Percentiles rank a stretch among this genome's conserved stretches.
Conservation (phyloP, 2,113 vertebrate species). For the Tragulus kanchil region DNA sequence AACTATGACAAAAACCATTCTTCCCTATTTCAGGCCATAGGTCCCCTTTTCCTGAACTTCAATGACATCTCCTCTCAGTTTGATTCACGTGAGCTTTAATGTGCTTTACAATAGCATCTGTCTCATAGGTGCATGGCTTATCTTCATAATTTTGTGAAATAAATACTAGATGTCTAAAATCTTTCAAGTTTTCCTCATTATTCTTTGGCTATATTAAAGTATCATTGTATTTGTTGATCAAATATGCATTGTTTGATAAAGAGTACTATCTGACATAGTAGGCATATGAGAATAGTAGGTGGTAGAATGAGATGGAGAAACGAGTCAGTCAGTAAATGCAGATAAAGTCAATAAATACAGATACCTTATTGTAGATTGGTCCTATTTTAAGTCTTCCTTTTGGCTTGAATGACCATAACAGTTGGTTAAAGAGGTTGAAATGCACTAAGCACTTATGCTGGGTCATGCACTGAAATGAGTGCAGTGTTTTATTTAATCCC, state of each 20-base stretch:
- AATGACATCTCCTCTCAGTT: not conserved
- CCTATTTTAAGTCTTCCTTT: not conserved
- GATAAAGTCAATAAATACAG: not conserved
- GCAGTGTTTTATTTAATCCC: slow-evolving; percentile 30
- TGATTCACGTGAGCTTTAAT: not conserved
- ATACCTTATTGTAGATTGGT: not conserved
- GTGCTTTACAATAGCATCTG: not conserved
- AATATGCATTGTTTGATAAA: slow-evolving; percentile 41
- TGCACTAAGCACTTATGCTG: not conserved
- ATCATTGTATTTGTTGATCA: not conserved
- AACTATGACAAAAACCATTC: not conserved
- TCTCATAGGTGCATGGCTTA: not conserved
- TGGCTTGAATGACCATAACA: not conserved
- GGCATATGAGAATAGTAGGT: too few relatives aligned
- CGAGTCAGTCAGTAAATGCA: too few relatives aligned
- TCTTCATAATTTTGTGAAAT: not conserved
- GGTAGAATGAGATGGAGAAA: not conserved
- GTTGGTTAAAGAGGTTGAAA: not conserved
- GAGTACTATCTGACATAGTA: not conserved
- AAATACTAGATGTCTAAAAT: not conserved
- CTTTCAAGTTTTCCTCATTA: not conserved
- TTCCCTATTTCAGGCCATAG: not conserved
- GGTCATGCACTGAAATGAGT: not conserved
- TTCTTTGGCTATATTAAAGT: not conserved
- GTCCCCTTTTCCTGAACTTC: not conserved